A percentile compares a stretch with the other conserved stretches of the same genome.
These are phyloP conservation scores for Anabacerthia variegaticeps DNA, from an alignment of 2,797 vertebrate genomes.

Conservation along the genomic window DNA sequence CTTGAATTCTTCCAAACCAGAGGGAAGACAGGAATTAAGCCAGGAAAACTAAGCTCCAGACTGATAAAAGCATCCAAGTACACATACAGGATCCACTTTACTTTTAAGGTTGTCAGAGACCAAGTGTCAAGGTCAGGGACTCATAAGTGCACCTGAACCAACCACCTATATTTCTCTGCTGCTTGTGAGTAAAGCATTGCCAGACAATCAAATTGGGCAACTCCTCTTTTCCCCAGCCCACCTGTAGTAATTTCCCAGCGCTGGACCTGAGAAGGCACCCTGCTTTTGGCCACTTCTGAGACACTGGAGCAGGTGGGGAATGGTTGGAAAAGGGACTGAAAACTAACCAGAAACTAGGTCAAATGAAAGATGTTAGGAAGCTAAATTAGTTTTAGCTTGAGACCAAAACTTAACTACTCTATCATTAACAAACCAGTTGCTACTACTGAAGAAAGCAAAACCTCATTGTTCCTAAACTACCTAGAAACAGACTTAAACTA, in stretches of 20 bases:
- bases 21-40: background rate
- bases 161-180: background rate
- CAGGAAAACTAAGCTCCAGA: background rate
- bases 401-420: background rate
- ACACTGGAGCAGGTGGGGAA: background rate
- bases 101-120: background rate
- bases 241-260: background rate
- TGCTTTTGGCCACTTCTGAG: background rate
- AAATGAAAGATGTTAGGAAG: background rate
- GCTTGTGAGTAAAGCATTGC: background rate
- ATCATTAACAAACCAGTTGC: background rate
- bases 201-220: background rate
- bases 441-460: background rate
- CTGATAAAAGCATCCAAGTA: background rate
- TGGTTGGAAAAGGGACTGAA: background rate
- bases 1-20: background rate
- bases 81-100: background rate
- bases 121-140: background rate
- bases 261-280: background rate
- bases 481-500: background rate
- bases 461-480: background rate
- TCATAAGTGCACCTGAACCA: accelerated
- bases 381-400: background rate
- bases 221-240: background rate
- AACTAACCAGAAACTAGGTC: background rate